Evolutionary conservation across 2,888 invertebrate species (phyloP), one percentile per base, ranked within the genome.

Genomic region (Parnassius smintheus): DNA sequence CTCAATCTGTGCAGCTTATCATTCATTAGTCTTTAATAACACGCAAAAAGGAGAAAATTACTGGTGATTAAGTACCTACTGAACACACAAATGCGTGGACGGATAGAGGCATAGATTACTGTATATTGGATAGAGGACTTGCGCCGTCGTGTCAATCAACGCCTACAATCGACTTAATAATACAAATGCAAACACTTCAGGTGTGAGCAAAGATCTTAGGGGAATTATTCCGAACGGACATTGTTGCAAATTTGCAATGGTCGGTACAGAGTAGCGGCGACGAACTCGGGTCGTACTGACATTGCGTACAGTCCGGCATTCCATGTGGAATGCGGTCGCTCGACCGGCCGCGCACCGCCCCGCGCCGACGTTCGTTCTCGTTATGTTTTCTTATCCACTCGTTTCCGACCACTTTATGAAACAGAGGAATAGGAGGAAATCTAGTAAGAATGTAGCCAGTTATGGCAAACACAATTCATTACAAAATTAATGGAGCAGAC

Each of bases 291-390:
- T 84, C 85, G 85, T 85, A 89, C 88, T 91, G 90, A 91, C 91
- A 91, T 90, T 90, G 91, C 88, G 81, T 90, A 83, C 82, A 85
- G 85, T 88, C 90, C 86, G 88, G 87, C 86, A 91, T 88, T 85
- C 85, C 88, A 82, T 83, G 85, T 83, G 91, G 91, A 91, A 91
- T 91, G 91, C 89, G 90, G 91, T 88, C 91, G 90, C 78, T 72
- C 79, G 81, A 80, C 88, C 86, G 83, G 82, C 85, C 73, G 76
- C 77, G 73, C 75, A 71, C 74, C 73, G 68, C 74, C 76, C 76
- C 75, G 73, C 75, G 72, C 72, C 75, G 70, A 72, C 74, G 74
- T 75, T 79, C 85, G 78, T 85, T 85, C 82, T 79, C 86, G 84
- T 83, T 84, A 82, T 86, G 80, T 87, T 86, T 90, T 88, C 88